Base-by-base conservation (phyloP, 2,797 vertebrate genomes). In the Thaleichthys pacificus region DNA sequence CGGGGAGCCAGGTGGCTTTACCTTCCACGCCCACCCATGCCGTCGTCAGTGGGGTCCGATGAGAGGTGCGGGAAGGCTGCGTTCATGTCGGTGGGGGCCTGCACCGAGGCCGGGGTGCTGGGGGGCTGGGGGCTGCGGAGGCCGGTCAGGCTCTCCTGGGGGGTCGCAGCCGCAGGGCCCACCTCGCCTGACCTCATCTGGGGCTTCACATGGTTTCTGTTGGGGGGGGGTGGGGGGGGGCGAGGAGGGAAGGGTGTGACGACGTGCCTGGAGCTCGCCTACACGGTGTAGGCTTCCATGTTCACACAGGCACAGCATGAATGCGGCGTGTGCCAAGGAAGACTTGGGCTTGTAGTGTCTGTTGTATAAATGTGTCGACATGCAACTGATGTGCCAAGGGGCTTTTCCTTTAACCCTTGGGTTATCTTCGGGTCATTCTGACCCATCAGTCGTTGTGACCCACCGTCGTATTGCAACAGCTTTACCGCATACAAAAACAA, bases 131-230 rank as follows among this genome's bases (percentile, higher is more conserved):
- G 95, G 75, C 82, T 95, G 76, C 95, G 95, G 0, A 93, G 78
- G 80, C 95, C 95, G 26, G 88, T 93, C 76, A 94, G 90, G 77
- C 93, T 94, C 30, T 98, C 97, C 70, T 94, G 1, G 0, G 96
- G 86, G 77, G 91, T 82, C 8, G 89, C 73, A 0, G 90, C 79
- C 0, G 91, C 77, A 0, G 93, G 71, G 0, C 91, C 82, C 30
- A 91, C 88, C 28, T 98, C 97, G 0, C 74, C 72, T 9, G 92
- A 69, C 82, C 97, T 94, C 82, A 94, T 94, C 80, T 94, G 96
- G 77, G 97, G 94, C 92, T 99, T 99, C 84, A 95, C 90, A 0
- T 97, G 93, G 83, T 93, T 94, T 88, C 94, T 95, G 80, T 71
- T 11, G 14, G 24, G 4, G 1, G 30, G 30, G 17, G 17, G 51